phyloP scores from a whole-genome alignment of 2,888 invertebrate species.

The Aporophyla lueneburgensis region DNA sequence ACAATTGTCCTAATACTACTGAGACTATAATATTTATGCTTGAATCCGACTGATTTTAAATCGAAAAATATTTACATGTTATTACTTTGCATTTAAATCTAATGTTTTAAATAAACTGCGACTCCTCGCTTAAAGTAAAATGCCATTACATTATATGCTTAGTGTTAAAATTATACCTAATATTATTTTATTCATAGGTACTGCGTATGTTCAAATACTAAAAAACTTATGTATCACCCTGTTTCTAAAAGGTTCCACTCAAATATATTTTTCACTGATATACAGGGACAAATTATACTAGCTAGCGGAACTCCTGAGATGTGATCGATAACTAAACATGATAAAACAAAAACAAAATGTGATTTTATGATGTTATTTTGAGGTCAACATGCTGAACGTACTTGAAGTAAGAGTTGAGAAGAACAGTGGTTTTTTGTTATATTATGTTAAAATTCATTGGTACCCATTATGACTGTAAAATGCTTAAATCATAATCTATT shows the following conservation, averaged over 20 bases:
- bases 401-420: too few relatives aligned
- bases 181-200: constrained; percentile 6
- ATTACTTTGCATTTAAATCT: constrained; percentile 25
- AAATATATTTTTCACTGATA: not conserved
- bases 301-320: too few relatives aligned
- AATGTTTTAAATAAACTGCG: not conserved
- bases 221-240: not conserved
- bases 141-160: constrained; percentile 32
- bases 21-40: constrained; percentile 19
- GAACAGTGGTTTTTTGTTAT: too few relatives aligned
- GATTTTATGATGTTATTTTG: too few relatives aligned
- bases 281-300: too few relatives aligned
- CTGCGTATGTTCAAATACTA: constrained; percentile 26
- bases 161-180: constrained; percentile 4
- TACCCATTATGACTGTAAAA: too few relatives aligned
- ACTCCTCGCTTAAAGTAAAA: constrained; percentile 8
- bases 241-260: not conserved
- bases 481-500: too few relatives aligned
- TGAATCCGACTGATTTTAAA: constrained; percentile 43
- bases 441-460: too few relatives aligned
- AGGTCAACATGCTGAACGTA: too few relatives aligned
- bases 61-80: not conserved
- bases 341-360: too few relatives aligned
- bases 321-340: too few relatives aligned
- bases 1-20: not conserved